phyloP scores from a whole-genome alignment of 2,797 vertebrate genomes.

The Spea hammondii region DNA sequence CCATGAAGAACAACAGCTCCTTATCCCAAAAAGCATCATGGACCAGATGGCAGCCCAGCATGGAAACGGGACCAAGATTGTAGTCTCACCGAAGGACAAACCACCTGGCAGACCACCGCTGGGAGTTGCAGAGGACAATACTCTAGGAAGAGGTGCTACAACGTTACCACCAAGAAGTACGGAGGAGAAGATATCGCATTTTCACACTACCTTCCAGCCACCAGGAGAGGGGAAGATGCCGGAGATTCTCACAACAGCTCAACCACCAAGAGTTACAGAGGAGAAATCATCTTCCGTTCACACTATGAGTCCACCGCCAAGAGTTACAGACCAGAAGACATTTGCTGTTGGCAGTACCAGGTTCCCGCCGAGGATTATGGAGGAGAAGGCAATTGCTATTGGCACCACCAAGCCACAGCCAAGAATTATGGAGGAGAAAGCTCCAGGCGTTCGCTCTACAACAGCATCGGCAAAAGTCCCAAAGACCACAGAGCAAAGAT shows the following conservation, averaged over 20 bases:
- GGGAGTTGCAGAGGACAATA: conserved; percentile 8
- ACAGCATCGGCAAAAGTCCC: not conserved
- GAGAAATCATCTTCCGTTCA: not conserved
- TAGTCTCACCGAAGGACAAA: not conserved
- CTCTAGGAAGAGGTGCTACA: not conserved
- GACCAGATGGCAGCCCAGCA: not conserved
- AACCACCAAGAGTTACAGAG: not conserved
- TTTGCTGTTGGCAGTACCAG: not conserved
- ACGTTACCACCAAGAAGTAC: no score
- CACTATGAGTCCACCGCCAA: not conserved
- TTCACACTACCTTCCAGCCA: not conserved
- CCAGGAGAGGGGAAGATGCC: not conserved
- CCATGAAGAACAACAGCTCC: not conserved
- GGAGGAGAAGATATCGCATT: no score
- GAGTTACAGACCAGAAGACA: not conserved
- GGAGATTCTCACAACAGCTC: not conserved
- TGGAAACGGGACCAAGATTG: not conserved
- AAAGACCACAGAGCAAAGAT: not conserved
- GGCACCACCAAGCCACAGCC: not conserved
- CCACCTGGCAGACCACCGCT: not conserved
- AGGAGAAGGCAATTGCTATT: not conserved
- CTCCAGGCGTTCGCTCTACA: not conserved
- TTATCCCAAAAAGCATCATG: not conserved
- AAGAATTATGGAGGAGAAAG: not conserved
- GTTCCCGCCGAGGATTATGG: not conserved